A percentile compares a stretch with the other conserved stretches of the same genome.
Evolutionary conservation across 2,113 vertebrate genomes (phyloP).

Genomic region (Centropristis striata): DNA sequence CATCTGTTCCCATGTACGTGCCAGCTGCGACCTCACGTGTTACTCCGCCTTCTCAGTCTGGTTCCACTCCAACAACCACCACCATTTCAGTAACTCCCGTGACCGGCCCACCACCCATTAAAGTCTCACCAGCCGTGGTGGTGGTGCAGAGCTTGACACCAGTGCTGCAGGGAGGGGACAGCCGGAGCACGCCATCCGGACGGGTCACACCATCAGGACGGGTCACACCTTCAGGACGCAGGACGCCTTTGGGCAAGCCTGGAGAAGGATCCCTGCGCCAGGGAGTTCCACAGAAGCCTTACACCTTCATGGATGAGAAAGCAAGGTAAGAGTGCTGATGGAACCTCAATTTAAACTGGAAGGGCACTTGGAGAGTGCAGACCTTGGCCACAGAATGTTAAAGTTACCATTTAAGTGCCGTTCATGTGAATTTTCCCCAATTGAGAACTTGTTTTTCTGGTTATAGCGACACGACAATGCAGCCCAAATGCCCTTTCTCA

Average conservation of each 20-base stretch:
- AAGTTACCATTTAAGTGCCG: no score
- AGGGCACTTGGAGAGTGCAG: no score
- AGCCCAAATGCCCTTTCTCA: no score
- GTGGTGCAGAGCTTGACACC: slow-evolving; percentile 84
- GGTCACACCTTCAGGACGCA: slow-evolving; percentile 77
- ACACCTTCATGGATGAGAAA: slow-evolving; percentile 98
- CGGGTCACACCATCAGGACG: slow-evolving; percentile 75
- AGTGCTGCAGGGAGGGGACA: slow-evolving; percentile 73
- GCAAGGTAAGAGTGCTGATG: slow-evolving; percentile 87
- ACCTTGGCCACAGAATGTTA: no score
- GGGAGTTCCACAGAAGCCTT: slow-evolving; percentile 96
- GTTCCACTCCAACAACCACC: slow-evolving; percentile 40
- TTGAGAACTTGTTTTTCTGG: neutral
- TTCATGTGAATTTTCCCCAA: no score
- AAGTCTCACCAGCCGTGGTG: slow-evolving; percentile 76
- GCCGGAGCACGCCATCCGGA: slow-evolving; percentile 72
- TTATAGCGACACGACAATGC: no score
- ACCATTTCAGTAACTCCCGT: slow-evolving; percentile 47
- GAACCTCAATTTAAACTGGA: neutral
- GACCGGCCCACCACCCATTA: slow-evolving; percentile 47
- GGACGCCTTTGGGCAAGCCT: slow-evolving; percentile 78
- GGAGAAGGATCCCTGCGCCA: slow-evolving; percentile 89
- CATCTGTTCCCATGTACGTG: slow-evolving; percentile 84
- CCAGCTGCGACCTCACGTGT: slow-evolving; percentile 49
- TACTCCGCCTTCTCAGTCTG: slow-evolving; percentile 47